Conservation (phyloP, 2,113 vertebrate species). For the Oncorhynchus mykiss region DNA sequence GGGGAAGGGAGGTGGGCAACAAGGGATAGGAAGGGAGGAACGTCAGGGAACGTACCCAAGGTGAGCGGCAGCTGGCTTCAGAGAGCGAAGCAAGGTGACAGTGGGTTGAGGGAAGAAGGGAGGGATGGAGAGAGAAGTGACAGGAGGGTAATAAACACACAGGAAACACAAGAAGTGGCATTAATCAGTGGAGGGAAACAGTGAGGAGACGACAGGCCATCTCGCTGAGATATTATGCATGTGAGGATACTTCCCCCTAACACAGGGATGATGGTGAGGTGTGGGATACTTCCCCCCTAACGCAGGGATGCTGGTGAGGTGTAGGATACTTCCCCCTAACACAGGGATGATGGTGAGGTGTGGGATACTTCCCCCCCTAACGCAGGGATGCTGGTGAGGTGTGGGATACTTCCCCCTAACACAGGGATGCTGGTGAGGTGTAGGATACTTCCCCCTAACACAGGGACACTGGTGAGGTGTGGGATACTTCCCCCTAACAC, state of each 20-base stretch:
- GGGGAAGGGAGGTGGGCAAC: neutral
- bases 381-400: too few species aligned
- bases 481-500: too few species aligned
- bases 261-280: neutral
- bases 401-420: too few species aligned
- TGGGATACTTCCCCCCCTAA: too few species aligned
- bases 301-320: too few species aligned
- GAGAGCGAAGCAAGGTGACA: neutral
- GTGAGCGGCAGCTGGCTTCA: slow-evolving; percentile 22
- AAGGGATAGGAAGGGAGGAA: neutral
- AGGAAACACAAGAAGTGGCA: neutral
- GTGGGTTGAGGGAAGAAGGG: neutral
- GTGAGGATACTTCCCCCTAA: neutral
- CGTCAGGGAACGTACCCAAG: slow-evolving; percentile 19
- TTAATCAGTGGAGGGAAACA: slow-evolving; percentile 14
- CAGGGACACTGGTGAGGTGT: too few species aligned
- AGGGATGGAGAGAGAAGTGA: neutral
- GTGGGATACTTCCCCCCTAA: too few species aligned
- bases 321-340: too few species aligned
- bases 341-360: too few species aligned
- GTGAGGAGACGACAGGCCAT: neutral
- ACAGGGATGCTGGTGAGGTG: too few species aligned
- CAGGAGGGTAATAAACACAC: slow-evolving; percentile 9
- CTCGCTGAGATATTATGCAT: slow-evolving; percentile 11
- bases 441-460: too few species aligned